These are phyloP conservation scores for Apamea sordens DNA, from an alignment of 2,888 invertebrate species.

Conservation along the genomic window DNA sequence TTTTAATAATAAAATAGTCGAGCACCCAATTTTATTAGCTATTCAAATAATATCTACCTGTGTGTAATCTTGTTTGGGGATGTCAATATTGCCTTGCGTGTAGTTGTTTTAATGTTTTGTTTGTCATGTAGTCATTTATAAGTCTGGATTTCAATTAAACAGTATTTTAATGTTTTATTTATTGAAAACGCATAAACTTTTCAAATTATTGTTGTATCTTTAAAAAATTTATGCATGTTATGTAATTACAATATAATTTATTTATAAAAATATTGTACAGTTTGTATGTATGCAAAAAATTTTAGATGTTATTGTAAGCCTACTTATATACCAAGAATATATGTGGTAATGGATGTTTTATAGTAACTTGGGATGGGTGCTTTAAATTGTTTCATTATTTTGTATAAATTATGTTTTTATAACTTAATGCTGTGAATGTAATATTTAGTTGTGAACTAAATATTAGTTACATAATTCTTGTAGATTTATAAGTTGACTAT, in stretches of 20 bases:
- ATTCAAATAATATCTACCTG: conserved; percentile 5
- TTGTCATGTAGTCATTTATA: conserved; percentile 2
- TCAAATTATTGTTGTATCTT: conserved; percentile 31
- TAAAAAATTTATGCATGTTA: conserved; percentile 39
- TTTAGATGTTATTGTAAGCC: conserved; percentile 29
- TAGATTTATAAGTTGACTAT: conserved; percentile 61
- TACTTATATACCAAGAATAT: conserved; percentile 40
- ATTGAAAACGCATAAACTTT: conserved; percentile 16
- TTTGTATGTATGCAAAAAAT: conserved; percentile 35
- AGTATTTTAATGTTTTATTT: conserved; percentile 38
- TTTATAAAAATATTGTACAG: conserved; percentile 35
- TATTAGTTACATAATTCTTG: conserved; percentile 40
- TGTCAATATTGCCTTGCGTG: conserved; percentile 1
- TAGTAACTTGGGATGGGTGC: conserved; percentile 51
- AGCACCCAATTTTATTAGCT: conserved; percentile 55
- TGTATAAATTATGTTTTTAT: conserved; percentile 7
- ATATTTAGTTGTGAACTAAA: conserved; percentile 53
- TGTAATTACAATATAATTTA: conserved; percentile 46
- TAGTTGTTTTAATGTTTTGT: conserved; percentile 13
- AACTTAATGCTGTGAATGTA: conserved; percentile 53
- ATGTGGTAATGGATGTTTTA: conserved; percentile 48
- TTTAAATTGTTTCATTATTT: conserved; percentile 41
- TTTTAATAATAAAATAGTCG: conserved; percentile 53
- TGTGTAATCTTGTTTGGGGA: conserved; percentile 16
- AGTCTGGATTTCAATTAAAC: conserved; percentile 16